Evolutionary conservation across 92 coral and sea anemone species (phyloP), one percentile per base, ranked within the genome.

Genomic region (Phenganax subtilis): DNA sequence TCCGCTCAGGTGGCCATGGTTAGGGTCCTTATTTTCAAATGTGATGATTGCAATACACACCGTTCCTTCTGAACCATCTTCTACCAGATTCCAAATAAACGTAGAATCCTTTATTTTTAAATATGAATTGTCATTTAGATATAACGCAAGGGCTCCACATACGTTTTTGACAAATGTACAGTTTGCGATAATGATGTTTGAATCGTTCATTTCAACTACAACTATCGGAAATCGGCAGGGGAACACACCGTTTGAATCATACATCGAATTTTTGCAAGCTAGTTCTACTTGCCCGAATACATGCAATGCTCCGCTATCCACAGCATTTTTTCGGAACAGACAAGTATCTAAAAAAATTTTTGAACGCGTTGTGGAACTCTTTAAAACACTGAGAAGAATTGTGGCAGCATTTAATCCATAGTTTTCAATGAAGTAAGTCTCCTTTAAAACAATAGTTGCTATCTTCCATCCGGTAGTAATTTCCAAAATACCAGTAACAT

Each of bases 31-130:
- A 58, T 57, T 28, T 0, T 53, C 14, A 60, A 84, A 87, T n/a
- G 55, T 25, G n/a, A 17, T 58, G 52, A 77, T 84, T 27, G 67
- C 81, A 10, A 87, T 37, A 11, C 58, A 54, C 16, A 86, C 28
- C 6, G 86, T 77, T 12, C 86, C 88, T 8, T 55, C 86, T 28
- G 80, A 84, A 0, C 29, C 65, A 7, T 31, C 51, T 17, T n/a
- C 0, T 15, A 71, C 80, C 54, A 28, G 62, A 76, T 83, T 84
- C 58, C 71, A 56, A 6, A 29, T 51, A 72, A 84, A 84, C 47
- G 25, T 55, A 28, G 79, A 87, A 62, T 67, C 53, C 11, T 60
- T 47, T 29, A 86, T 80, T 9, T 1, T 28, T 37, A 87, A 5
- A 12, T 3, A 28, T 7, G 75, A 68, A 5, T n/a, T 12, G 0